phyloP scores from a whole-genome alignment of 2,113 vertebrate genomes.

The Lophotis ruficrista region DNA sequence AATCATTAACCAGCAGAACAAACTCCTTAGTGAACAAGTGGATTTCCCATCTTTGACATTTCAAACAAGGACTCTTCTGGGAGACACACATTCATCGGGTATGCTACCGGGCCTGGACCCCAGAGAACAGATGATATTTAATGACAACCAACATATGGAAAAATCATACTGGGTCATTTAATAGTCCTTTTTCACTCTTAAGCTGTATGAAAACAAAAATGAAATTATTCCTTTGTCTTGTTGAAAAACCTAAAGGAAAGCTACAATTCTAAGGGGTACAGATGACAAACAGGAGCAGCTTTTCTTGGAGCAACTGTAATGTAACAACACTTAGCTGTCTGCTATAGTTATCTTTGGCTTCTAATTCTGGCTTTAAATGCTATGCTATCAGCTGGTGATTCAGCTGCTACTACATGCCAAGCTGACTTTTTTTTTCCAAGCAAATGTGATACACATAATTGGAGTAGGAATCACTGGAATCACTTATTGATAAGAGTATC shows the following conservation, averaged over 20 bases:
- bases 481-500: neutral
- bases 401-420: slow-evolving; percentile 50
- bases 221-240: neutral
- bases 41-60: neutral
- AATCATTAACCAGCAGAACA: neutral
- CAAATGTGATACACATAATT: neutral
- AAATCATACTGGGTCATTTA: neutral
- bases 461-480: neutral
- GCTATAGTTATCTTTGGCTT: neutral
- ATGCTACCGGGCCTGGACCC: neutral
- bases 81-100: neutral
- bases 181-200: neutral
- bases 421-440: neutral
- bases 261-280: neutral
- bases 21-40: neutral
- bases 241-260: neutral
- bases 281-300: neutral
- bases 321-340: neutral
- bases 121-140: neutral
- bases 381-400: slow-evolving; percentile 44
- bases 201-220: neutral
- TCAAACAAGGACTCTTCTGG: neutral
- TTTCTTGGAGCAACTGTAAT: neutral
- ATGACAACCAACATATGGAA: neutral
- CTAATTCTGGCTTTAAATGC: slow-evolving; percentile 45